Percentiles rank a stretch among this genome's conserved stretches.
These are phyloP conservation scores for Epiperipatus broadwayi DNA, from an alignment of 2,888 invertebrate genomes.

Conservation along the genomic window DNA sequence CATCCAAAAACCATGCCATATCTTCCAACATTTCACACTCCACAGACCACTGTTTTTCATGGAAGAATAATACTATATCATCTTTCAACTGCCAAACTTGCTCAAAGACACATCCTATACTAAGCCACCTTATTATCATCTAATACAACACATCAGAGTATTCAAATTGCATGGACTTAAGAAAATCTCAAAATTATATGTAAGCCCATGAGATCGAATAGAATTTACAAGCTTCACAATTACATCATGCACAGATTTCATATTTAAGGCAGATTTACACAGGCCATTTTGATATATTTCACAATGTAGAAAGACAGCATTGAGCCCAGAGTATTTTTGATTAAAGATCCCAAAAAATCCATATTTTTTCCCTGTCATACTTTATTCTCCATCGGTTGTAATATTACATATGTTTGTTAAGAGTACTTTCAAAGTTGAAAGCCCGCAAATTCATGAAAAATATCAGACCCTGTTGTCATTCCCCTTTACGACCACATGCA, in stretches of 20 bases:
- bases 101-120: constrained; percentile 8
- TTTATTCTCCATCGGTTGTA: no score
- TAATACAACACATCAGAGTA: constrained; percentile 8
- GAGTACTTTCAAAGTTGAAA: no score
- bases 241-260: constrained; percentile 10
- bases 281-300: no score
- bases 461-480: no score
- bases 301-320: no score
- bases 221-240: constrained; percentile 12
- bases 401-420: no score
- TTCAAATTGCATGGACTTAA: constrained; percentile 8
- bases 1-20: constrained; percentile 7
- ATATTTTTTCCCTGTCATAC: no score
- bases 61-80: constrained; percentile 9
- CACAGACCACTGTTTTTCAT: constrained; percentile 5
- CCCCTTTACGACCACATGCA: no score
- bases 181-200: constrained; percentile 9
- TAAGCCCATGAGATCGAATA: constrained; percentile 13
- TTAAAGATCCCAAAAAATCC: no score
- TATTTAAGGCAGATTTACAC: no score
- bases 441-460: no score
- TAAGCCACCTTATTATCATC: neutral
- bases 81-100: constrained; percentile 13
- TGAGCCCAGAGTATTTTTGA: no score
- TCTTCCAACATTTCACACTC: constrained; percentile 7